Conservation (phyloP, 1,140 invertebrate species). For the Halictus rubicundus region DNA sequence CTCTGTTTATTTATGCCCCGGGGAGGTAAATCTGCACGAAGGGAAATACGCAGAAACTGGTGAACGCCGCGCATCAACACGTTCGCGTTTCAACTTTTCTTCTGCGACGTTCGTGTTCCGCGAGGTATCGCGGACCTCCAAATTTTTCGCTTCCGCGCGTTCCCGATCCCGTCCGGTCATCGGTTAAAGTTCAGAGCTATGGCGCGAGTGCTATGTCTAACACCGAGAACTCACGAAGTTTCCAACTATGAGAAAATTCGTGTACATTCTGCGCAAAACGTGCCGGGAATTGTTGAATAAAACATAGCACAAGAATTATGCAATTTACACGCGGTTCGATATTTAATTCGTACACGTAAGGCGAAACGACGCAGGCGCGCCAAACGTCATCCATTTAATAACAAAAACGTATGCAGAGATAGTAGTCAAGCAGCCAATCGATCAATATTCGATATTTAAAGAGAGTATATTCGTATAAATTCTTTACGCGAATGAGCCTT, state of each 20-base stretch:
- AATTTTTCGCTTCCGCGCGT: neutral
- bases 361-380: no score
- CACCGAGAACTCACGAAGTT: neutral
- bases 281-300: no score
- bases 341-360: no score
- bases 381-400: no score
- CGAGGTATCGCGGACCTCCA: neutral
- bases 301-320: no score
- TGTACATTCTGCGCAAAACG: no score
- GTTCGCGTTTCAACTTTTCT: constrained; percentile 2
- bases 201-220: neutral
- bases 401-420: no score
- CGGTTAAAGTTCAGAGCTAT: neutral
- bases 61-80: constrained; percentile 19
- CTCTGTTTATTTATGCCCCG: constrained; percentile 55
- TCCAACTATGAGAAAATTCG: neutral
- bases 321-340: no score
- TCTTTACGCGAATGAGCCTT: neutral
- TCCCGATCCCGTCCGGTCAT: neutral
- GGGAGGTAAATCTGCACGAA: constrained; percentile 27
- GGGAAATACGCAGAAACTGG: constrained; percentile 51
- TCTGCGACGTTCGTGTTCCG: neutral
- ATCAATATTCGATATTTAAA: no score
- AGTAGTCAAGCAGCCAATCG: no score
- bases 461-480: no score